These are phyloP conservation scores for Steromphala cineraria DNA, from an alignment of 2,888 invertebrate genomes.

Conservation along the genomic window DNA sequence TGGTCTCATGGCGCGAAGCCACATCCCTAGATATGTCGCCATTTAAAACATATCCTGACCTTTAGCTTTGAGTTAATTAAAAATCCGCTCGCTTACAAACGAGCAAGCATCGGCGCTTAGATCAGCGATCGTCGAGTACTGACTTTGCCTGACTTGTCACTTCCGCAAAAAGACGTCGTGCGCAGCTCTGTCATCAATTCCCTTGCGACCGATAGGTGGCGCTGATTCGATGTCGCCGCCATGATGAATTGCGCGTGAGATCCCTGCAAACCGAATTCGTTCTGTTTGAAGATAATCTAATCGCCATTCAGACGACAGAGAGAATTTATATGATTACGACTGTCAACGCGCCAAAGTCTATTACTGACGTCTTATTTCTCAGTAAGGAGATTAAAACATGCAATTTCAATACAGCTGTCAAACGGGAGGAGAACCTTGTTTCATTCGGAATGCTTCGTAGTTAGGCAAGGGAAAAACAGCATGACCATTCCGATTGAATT, in stretches of 20 bases:
- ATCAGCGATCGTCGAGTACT: neutral
- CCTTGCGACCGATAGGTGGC: constrained; percentile 1
- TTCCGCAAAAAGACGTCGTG: neutral
- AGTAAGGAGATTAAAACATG: constrained; percentile 13
- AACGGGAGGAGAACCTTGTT: constrained; percentile 8
- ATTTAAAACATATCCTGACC: constrained; percentile 18
- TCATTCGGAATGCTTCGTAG: neutral
- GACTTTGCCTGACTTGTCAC: neutral
- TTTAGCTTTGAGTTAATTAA: constrained; percentile 3
- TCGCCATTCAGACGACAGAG: constrained; percentile 14
- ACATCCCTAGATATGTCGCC: constrained; percentile 1
- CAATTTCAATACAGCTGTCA: constrained; percentile 17
- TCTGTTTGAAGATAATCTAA: constrained; percentile 20
- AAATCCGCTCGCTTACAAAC: constrained; percentile 16
- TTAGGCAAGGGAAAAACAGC: neutral
- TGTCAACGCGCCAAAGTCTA: constrained; percentile 18
- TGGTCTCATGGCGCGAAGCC: constrained; percentile 13
- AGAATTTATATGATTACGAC: constrained; percentile 20
- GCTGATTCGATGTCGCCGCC: neutral
- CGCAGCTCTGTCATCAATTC: constrained; percentile 14
- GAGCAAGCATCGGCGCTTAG: neutral
- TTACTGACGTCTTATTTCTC: constrained; percentile 9
- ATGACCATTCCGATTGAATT: neutral
- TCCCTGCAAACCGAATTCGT: constrained; percentile 13
- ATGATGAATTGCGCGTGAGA: constrained; percentile 18